These are phyloP conservation scores for Mallotus villosus DNA, from an alignment of 2,797 vertebrate genomes.

Conservation along the genomic window DNA sequence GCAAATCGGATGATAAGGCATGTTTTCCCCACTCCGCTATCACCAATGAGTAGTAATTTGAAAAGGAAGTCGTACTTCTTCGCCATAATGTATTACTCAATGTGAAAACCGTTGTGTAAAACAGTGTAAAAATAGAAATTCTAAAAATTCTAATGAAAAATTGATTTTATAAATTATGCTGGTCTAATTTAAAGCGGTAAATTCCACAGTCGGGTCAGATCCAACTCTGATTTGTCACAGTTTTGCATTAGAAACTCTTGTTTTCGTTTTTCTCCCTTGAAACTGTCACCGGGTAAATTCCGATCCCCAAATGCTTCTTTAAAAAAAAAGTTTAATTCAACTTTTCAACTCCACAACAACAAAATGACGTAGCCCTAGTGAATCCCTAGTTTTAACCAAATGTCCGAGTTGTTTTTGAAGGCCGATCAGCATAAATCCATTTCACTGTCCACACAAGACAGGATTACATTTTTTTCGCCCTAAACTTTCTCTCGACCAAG, in stretches of 20 bases:
- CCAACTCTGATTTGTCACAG: not conserved
- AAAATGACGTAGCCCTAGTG: not conserved
- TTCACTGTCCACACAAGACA: conserved; percentile 19
- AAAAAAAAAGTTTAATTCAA: conserved; percentile 38
- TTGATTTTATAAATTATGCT: not conserved
- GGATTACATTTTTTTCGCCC: conserved; percentile 24
- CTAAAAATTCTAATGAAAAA: not conserved
- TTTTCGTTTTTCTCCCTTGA: conserved; percentile 24
- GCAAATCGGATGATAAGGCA: conserved; percentile 94
- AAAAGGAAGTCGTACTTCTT: conserved; percentile 97
- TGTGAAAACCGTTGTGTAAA: not conserved
- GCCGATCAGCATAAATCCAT: conserved; percentile 30
- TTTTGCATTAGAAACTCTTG: not conserved
- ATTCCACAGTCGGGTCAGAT: not conserved
- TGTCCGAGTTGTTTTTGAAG: conserved; percentile 7
- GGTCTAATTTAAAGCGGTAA: not conserved
- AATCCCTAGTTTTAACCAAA: not conserved
- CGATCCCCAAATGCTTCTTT: conserved; percentile 54
- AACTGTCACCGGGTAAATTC: conserved; percentile 69
- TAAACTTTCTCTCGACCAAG: conserved; percentile 54
- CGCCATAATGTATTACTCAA: conserved; percentile 75
- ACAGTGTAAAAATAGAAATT: not conserved
- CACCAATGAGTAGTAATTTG: conserved; percentile 92
- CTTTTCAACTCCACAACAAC: not conserved
- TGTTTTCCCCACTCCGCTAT: conserved; percentile 96